Conservation (phyloP, 2,888 invertebrate species). For the Chrysopilus asiliformis region DNA sequence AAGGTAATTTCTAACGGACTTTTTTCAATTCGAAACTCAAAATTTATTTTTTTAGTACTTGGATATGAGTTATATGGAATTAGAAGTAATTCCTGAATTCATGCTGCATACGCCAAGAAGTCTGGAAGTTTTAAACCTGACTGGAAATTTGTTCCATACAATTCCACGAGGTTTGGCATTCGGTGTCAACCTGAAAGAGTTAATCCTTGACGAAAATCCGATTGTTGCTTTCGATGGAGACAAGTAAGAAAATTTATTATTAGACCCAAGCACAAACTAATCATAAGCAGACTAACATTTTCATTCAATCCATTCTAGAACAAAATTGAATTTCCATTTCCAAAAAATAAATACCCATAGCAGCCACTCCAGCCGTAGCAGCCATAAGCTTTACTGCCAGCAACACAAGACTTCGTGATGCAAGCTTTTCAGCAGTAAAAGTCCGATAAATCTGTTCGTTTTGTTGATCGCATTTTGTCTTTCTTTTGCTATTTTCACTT, state of each 20-base stretch:
- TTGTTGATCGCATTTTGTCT: too few relatives aligned
- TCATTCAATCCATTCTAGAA: too few relatives aligned
- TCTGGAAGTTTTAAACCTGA: slow-evolving; percentile 51
- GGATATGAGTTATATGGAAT: slow-evolving; percentile 52
- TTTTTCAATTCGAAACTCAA: background rate
- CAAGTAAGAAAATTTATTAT: slow-evolving; percentile 25
- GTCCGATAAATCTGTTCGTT: too few relatives aligned
- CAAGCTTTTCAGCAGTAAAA: too few relatives aligned
- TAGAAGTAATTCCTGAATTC: slow-evolving; percentile 47
- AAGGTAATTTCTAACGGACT: slow-evolving; percentile 39
- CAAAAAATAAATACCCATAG: too few relatives aligned
- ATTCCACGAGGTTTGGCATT: slow-evolving; percentile 49
- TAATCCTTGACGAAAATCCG: slow-evolving; percentile 58
- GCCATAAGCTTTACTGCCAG: too few relatives aligned
- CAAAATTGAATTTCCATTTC: too few relatives aligned
- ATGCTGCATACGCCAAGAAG: slow-evolving; percentile 54
- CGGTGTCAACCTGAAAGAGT: slow-evolving; percentile 43
- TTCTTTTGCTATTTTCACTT: too few relatives aligned
- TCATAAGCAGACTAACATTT: too few relatives aligned
- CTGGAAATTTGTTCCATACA: slow-evolving; percentile 46
- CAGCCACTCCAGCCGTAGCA: too few relatives aligned
- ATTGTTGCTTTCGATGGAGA: slow-evolving; percentile 42
- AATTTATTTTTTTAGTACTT: slow-evolving; percentile 40
- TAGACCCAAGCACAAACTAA: too few relatives aligned
- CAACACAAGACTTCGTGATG: too few relatives aligned